phyloP scores from a whole-genome alignment of 2,113 vertebrate species.

The Phrynosoma blainvillii region DNA sequence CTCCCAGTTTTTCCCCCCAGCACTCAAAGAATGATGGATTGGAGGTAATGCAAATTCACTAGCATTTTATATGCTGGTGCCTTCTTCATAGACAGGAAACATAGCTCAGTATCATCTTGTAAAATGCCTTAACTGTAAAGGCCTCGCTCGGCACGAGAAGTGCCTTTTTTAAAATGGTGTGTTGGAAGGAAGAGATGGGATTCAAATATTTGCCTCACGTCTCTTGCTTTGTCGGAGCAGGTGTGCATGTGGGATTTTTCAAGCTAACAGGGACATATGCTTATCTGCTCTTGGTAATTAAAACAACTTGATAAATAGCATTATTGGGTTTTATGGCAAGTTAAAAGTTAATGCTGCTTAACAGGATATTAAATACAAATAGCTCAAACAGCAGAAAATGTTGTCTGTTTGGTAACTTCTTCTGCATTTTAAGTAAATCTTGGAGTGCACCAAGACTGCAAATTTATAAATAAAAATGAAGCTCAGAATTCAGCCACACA shows the following conservation, averaged over 20 bases:
- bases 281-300: constrained; percentile 71
- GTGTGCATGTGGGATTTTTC: constrained; percentile 60
- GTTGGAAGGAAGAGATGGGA: constrained; percentile 64
- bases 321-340: constrained; percentile 75
- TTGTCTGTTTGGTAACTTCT: neutral
- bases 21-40: constrained; percentile 94
- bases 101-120: constrained; percentile 97
- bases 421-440: constrained; percentile 13
- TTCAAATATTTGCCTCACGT: constrained; percentile 74
- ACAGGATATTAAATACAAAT: constrained; percentile 60
- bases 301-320: constrained; percentile 80
- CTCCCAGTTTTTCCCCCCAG: constrained; percentile 77
- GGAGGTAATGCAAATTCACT: constrained; percentile 99
- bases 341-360: constrained; percentile 74
- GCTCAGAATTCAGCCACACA: neutral
- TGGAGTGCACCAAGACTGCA: constrained; percentile 2
- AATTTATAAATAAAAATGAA: constrained; percentile 1
- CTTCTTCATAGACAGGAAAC: constrained; percentile 86
- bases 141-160: constrained; percentile 72
- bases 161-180: constrained; percentile 69
- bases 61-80: constrained; percentile 96
- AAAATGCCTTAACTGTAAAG: constrained; percentile 87
- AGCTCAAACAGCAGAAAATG: constrained; percentile 36
- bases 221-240: constrained; percentile 65
- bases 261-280: constrained; percentile 64